phyloP scores from a whole-genome alignment of 1,140 invertebrate genomes.

The Thrips palmi region DNA sequence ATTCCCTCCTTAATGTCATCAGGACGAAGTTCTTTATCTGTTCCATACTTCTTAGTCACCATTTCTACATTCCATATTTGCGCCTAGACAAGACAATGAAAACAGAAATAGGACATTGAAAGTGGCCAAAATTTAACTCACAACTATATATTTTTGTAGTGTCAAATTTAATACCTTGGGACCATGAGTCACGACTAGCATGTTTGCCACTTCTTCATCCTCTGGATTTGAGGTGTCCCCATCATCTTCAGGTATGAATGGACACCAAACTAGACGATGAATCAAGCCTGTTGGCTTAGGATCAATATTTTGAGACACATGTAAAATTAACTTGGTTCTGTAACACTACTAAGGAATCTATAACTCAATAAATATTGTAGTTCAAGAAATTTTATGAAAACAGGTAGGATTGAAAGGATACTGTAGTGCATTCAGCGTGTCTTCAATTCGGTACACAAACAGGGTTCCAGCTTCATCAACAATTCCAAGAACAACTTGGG shows the following conservation, averaged over 20 bases:
- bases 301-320: slow-evolving; percentile 31
- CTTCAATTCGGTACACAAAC: slow-evolving; percentile 69
- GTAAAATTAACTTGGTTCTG: slow-evolving; percentile 20
- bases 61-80: slow-evolving; percentile 41
- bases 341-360: too few species aligned
- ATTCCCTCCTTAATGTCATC: slow-evolving; percentile 30
- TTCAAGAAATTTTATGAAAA: too few species aligned
- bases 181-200: slow-evolving; percentile 64
- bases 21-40: too few species aligned
- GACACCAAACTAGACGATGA: slow-evolving; percentile 75
- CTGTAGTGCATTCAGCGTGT: too few species aligned
- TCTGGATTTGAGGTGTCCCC: slow-evolving; percentile 36
- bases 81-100: slow-evolving; percentile 25
- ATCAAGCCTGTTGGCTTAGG: slow-evolving; percentile 18
- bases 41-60: slow-evolving; percentile 29
- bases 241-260: slow-evolving; percentile 55
- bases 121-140: slow-evolving; percentile 22
- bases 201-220: slow-evolving; percentile 49
- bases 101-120: slow-evolving; percentile 14
- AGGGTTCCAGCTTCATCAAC: slow-evolving; percentile 69
- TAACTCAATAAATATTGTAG: too few species aligned
- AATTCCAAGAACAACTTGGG: slow-evolving; percentile 60
- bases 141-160: slow-evolving; percentile 20
- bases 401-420: too few species aligned
- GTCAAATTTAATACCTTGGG: slow-evolving; percentile 34